These are phyloP conservation scores for Sardinella longiceps DNA, from an alignment of 2,797 vertebrate species.

Conservation along the genomic window DNA sequence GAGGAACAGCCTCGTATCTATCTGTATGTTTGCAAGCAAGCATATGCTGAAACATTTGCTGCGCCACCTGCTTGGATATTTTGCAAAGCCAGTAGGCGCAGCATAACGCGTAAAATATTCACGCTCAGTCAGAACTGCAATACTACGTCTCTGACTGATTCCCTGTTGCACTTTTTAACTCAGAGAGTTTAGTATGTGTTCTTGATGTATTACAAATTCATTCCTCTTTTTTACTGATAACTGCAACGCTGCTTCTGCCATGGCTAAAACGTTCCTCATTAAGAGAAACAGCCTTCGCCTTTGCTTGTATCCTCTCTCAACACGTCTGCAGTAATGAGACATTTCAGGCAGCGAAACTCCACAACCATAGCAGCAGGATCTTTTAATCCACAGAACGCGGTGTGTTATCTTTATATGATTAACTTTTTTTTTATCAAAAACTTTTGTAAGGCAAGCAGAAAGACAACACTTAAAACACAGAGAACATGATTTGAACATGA, in stretches of 20 bases:
- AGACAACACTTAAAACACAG: not conserved
- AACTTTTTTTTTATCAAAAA: no score
- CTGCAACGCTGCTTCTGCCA: not conserved
- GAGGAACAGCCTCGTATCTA: not conserved
- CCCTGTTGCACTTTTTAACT: not conserved
- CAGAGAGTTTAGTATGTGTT: not conserved
- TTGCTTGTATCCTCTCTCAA: no score
- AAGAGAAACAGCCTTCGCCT: not conserved
- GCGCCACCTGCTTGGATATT: not conserved
- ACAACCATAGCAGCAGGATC: not conserved
- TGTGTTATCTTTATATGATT: no score
- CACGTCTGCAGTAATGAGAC: not conserved
- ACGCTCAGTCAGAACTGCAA: not conserved
- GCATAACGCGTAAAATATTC: not conserved
- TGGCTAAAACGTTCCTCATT: not conserved
- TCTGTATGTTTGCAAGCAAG: not conserved
- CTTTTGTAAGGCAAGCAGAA: not conserved
- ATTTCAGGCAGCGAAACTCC: not conserved
- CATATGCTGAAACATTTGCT: not conserved
- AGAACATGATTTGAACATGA: no score
- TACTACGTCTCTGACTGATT: not conserved
- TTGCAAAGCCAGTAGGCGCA: not conserved
- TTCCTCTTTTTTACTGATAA: not conserved
- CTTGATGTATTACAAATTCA: not conserved
- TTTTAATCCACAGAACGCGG: not conserved